phyloP scores from a whole-genome alignment of 2,888 invertebrate genomes.

The Axea sp. region DNA sequence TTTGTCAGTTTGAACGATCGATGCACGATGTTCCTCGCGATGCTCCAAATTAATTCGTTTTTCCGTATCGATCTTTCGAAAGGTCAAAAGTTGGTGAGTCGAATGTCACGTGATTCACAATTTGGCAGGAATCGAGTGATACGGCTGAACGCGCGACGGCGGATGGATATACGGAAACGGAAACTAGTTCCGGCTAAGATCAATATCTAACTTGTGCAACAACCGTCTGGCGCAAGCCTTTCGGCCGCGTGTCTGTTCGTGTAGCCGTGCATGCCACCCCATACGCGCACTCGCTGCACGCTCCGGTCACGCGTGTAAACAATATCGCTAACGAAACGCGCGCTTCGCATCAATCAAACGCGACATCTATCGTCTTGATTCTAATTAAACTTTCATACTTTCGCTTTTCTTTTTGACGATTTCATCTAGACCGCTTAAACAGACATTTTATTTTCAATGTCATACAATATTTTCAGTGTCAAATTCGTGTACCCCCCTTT shows the following conservation, averaged over 20 bases:
- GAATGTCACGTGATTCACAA: conserved; percentile 13
- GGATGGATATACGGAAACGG: conserved; percentile 73
- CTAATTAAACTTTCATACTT: no score
- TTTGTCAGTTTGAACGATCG: no score
- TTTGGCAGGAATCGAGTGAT: conserved; percentile 40
- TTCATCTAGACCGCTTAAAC: no score
- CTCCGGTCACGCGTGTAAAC: conserved; percentile 52
- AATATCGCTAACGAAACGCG: conserved; percentile 23
- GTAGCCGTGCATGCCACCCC: conserved; percentile 50
- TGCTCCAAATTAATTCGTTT: no score
- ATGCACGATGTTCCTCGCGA: no score
- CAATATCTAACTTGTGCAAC: conserved; percentile 77
- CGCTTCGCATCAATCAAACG: conserved; percentile 41
- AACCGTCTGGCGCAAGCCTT: conserved; percentile 69
- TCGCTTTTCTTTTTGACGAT: no score
- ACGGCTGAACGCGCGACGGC: conserved; percentile 45
- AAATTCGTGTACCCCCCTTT: no score
- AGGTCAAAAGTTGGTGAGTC: no score
- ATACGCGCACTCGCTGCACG: conserved; percentile 40
- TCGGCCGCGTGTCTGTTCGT: conserved; percentile 59
- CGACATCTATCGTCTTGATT: no score
- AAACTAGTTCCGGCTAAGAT: conserved; percentile 78
- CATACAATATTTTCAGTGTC: no score
- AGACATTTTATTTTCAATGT: no score
- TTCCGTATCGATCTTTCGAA: no score